Conservation (phyloP, 64 coral and sea anemone species). For the Acropora tenuis region DNA sequence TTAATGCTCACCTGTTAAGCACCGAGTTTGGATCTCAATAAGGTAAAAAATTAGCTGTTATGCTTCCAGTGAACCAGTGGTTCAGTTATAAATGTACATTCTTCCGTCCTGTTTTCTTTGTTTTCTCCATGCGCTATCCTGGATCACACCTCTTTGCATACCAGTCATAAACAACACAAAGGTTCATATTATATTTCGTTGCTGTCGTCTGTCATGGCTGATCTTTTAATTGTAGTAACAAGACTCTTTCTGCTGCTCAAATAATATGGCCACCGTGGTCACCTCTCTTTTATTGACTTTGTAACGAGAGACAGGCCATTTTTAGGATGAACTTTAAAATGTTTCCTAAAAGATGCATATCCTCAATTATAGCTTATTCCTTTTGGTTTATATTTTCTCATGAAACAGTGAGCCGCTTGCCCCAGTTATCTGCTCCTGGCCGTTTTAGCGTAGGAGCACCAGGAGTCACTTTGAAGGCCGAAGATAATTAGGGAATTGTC, state of each 20-base stretch:
- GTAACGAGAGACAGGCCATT: background rate
- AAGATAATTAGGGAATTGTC: too few species aligned
- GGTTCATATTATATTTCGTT: too few species aligned
- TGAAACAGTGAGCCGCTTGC: conserved; percentile 44
- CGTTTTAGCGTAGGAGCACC: conserved; percentile 9
- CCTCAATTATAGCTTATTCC: background rate
- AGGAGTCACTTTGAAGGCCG: too few species aligned
- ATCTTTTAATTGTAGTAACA: background rate
- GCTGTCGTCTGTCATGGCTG: background rate
- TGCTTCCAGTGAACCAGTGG: background rate
- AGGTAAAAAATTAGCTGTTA: background rate
- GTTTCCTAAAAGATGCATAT: background rate
- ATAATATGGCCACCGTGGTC: background rate
- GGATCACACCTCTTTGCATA: background rate
- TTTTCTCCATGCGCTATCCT: background rate
- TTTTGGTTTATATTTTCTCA: background rate
- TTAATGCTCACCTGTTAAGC: background rate
- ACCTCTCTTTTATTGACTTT: background rate
- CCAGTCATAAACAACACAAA: background rate
- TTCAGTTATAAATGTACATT: background rate
- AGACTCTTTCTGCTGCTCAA: background rate
- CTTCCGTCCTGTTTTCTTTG: background rate
- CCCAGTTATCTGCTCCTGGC: background rate
- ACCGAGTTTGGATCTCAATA: background rate
- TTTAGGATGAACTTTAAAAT: background rate